Evolutionary conservation across 2,888 invertebrate species (phyloP), one percentile per base, ranked within the genome.

Genomic region (Amblyteles armatorius): DNA sequence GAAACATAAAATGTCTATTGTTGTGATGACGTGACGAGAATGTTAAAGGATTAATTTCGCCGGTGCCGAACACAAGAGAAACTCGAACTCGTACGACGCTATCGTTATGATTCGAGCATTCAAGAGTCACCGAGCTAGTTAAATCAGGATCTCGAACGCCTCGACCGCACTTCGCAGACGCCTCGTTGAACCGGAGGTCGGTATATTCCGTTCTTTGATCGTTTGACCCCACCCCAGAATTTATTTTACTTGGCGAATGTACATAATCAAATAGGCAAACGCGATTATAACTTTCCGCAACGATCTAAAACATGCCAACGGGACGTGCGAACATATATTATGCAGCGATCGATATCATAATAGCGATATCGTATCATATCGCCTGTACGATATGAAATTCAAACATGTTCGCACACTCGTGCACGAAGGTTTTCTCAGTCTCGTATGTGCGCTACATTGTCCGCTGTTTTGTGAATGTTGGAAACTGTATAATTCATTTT

Each of bases 31-130:
- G 69, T 50, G 69, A 69, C 50, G 7, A 26, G 44, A 40, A 69
- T 44, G 44, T 44, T 55, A 79, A 65, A 72, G 40, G 71, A 79
- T 71, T 65, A 63, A 63, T 71, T 63, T 72, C 52, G 60, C 26
- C 6, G 44, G 69, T 22, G 33, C 13, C 63, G 52, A 22, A 36
- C 44, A 48, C 73, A 55, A 52, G 26, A 74, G 74, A 29, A 60
- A 36, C 9, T 40, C 36, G 29, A 68, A 68, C 40, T 73, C 74
- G 74, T 74, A 33, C 74, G 36, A 74, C 48, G 67, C 74, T 73
- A 68, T 74, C 57, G 80, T 73, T 68, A 81, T 74, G 71, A 74
- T 81, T 81, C 74, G 74, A 71, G 57, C 68, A 81, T 81, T 81
- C 74, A 80, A 52, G 63, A 67, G 9, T 22, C 68, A 50, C 74